Evolutionary conservation across 2,888 invertebrate species (phyloP).

Genomic region (Caenorhabditis sp.): DNA sequence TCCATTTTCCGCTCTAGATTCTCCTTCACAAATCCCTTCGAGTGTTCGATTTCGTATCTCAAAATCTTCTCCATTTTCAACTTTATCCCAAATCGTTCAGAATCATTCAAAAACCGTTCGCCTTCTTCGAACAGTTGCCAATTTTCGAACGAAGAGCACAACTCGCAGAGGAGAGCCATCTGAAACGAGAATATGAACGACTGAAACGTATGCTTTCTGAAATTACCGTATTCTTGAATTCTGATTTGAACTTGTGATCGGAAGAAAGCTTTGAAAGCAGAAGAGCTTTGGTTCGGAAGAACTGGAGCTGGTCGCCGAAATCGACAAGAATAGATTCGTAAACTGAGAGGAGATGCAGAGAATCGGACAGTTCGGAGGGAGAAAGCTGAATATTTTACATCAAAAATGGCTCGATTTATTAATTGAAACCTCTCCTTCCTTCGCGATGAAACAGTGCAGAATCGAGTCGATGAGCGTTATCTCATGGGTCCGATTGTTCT

Average conservation of each 20-base stretch:
- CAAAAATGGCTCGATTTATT: too few species aligned
- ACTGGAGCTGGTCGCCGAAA: conserved; percentile 56
- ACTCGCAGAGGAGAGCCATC: conserved; percentile 41
- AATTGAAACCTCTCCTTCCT: not conserved
- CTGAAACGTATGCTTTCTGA: not conserved
- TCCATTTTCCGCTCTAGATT: conserved; percentile 6
- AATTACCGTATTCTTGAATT: conserved; percentile 28
- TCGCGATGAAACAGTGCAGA: conserved; percentile 36
- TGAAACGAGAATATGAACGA: not conserved
- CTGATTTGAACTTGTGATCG: not conserved
- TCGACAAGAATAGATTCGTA: conserved; percentile 44
- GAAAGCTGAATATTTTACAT: too few species aligned
- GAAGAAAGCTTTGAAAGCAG: conserved; percentile 2
- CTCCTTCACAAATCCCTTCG: conserved; percentile 44
- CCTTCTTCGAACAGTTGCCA: conserved; percentile 38
- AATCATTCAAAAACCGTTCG: not conserved
- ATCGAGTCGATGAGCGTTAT: conserved; percentile 50
- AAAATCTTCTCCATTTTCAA: conserved; percentile 24
- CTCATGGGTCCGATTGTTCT: conserved; percentile 53
- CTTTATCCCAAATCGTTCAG: conserved; percentile 22
- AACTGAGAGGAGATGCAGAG: conserved; percentile 5
- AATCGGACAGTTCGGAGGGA: not conserved
- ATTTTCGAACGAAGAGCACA: conserved; percentile 42
- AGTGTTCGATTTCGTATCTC: conserved; percentile 31
- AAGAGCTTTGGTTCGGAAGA: conserved; percentile 33